These are phyloP conservation scores for Brevipalpus yothersi DNA, from an alignment of 1,140 invertebrate species.

Conservation along the genomic window DNA sequence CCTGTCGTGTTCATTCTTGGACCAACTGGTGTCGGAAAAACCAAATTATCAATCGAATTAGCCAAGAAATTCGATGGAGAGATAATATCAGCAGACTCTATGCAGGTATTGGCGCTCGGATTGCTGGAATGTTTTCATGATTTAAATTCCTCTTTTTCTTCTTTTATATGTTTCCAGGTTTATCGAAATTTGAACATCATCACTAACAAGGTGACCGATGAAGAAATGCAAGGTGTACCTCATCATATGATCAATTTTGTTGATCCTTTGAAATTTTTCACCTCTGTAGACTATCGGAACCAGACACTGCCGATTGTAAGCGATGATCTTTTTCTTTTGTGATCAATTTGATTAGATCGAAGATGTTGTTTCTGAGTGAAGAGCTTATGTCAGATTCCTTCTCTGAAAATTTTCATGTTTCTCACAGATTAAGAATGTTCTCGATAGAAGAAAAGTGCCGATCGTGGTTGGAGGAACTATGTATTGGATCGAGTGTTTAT, in stretches of 20 bases:
- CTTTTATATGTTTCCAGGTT: slow-evolving; percentile 34
- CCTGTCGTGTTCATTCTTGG: slow-evolving; percentile 69
- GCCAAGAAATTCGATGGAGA: slow-evolving; percentile 69
- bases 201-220: slow-evolving; percentile 73
- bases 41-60: slow-evolving; percentile 75
- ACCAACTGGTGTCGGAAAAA: slow-evolving; percentile 87
- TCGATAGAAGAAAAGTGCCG: slow-evolving; percentile 44
- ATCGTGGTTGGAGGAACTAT: slow-evolving; percentile 93
- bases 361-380: background rate
- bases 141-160: slow-evolving; percentile 1
- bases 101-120: slow-evolving; percentile 48
- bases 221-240: slow-evolving; percentile 41
- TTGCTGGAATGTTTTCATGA: slow-evolving; percentile 8
- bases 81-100: slow-evolving; percentile 94
- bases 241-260: slow-evolving; percentile 80
- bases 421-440: slow-evolving; percentile 45
- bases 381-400: background rate
- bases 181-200: slow-evolving; percentile 82
- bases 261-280: slow-evolving; percentile 48
- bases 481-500: slow-evolving; percentile 89
- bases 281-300: slow-evolving; percentile 62
- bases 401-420: background rate
- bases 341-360: background rate
- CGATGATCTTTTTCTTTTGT: background rate
- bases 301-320: slow-evolving; percentile 50